Conservation (phyloP, 2,888 invertebrate genomes). For the Linnaemya vulpina region DNA sequence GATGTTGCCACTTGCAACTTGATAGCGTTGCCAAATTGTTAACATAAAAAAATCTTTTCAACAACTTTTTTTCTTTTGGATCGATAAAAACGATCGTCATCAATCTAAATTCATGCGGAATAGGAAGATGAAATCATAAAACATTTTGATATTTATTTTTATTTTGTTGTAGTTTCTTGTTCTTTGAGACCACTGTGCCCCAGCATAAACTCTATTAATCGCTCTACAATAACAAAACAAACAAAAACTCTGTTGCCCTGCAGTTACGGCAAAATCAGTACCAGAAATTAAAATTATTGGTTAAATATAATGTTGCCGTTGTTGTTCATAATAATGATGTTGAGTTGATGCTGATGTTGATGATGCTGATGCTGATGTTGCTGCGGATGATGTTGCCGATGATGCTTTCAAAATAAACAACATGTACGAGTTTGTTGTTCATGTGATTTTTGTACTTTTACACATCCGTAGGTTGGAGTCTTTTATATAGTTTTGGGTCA, state of each 20-base stretch:
- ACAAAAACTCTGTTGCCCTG: constrained; percentile 56
- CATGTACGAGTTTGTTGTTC: constrained; percentile 49
- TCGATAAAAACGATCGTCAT: too few species aligned
- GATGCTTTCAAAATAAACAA: constrained; percentile 69
- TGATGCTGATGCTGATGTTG: constrained; percentile 21
- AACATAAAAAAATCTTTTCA: too few species aligned
- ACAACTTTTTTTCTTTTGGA: too few species aligned
- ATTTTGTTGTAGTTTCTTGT: background rate
- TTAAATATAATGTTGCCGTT: constrained; percentile 30
- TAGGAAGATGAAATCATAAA: too few species aligned
- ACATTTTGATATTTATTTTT: too few species aligned
- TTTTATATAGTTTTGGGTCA: constrained; percentile 48
- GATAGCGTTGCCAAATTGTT: too few species aligned
- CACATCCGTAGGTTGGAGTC: background rate
- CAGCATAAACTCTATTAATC: background rate
- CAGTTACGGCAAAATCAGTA: constrained; percentile 60
- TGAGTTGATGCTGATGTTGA: constrained; percentile 24
- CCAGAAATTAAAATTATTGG: constrained; percentile 60
- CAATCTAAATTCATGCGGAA: too few species aligned
- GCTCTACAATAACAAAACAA: background rate
- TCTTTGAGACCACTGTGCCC: background rate
- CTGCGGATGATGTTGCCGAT: constrained; percentile 46
- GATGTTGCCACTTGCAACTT: too few species aligned
- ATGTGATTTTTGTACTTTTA: constrained; percentile 41
- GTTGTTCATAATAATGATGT: constrained; percentile 40